Evolutionary conservation across 2,797 vertebrate genomes (phyloP).

Genomic region (Megalops cyprinoides): DNA sequence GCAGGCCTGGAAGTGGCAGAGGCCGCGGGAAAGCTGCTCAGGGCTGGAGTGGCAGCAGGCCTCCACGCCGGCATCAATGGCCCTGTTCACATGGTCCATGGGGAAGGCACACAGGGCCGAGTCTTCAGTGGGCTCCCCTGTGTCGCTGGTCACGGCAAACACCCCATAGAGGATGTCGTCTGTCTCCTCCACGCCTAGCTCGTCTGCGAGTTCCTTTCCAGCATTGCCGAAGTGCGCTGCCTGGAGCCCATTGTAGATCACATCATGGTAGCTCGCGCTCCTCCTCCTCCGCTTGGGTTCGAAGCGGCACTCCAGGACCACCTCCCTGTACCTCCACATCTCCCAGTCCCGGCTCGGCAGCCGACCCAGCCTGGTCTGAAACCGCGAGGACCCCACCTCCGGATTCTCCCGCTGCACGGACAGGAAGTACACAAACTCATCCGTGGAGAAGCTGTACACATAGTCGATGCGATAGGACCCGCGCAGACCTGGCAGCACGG

Average conservation of each 20-base stretch:
- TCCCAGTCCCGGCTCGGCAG: slow-evolving; percentile 79
- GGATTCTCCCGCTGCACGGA: slow-evolving; percentile 81
- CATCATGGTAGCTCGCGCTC: slow-evolving; percentile 62
- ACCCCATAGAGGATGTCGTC: slow-evolving; percentile 85
- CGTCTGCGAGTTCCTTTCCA: slow-evolving; percentile 76
- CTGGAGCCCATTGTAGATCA: slow-evolving; percentile 84
- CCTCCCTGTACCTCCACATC: slow-evolving; percentile 83
- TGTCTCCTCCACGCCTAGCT: slow-evolving; percentile 73
- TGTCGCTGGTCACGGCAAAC: slow-evolving; percentile 76
- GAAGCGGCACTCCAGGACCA: slow-evolving; percentile 86
- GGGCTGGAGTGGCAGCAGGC: slow-evolving; percentile 77
- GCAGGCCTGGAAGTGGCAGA: slow-evolving; percentile 84
- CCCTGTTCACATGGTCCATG: slow-evolving; percentile 74
- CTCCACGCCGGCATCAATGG: slow-evolving; percentile 81
- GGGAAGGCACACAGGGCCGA: slow-evolving; percentile 92
- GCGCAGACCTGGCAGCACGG: slow-evolving; percentile 76
- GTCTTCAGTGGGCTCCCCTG: slow-evolving; percentile 54
- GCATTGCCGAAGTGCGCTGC: slow-evolving; percentile 83
- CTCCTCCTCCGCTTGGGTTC: slow-evolving; percentile 78
- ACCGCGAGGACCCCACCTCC: slow-evolving; percentile 61
- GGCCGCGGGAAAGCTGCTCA: slow-evolving; percentile 77
- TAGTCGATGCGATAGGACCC: slow-evolving; percentile 84
- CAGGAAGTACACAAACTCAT: slow-evolving; percentile 87
- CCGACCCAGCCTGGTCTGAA: slow-evolving; percentile 84
- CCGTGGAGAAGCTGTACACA: slow-evolving; percentile 81